Percentiles rank a stretch among this genome's conserved stretches.
phyloP scores from a whole-genome alignment of 2,113 vertebrate genomes.

The Chaetodon trifascialis region DNA sequence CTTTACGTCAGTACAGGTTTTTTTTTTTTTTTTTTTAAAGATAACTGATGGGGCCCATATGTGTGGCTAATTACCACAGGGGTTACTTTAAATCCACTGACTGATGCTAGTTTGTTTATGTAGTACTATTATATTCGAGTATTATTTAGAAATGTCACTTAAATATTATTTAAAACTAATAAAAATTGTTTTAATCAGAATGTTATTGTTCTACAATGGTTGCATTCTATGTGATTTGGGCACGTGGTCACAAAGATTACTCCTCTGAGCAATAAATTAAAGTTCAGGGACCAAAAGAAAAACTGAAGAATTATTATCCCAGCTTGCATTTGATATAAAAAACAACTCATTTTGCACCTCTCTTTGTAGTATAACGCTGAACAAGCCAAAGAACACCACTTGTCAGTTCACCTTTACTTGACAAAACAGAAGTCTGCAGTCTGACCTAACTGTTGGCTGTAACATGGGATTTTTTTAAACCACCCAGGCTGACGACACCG shows the following conservation, averaged over 20 bases:
- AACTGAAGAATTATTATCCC: not conserved
- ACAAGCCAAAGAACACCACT: not conserved
- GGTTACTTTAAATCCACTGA: constrained; percentile 6
- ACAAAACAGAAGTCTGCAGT: constrained; percentile 25
- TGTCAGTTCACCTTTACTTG: constrained; percentile 20
- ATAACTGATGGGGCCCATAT: constrained; percentile 9
- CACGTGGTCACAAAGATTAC: too few relatives aligned
- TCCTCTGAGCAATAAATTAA: too few relatives aligned
- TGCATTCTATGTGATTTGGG: not conserved
- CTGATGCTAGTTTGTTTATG: not conserved
- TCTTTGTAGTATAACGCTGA: not conserved
- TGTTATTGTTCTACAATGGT: not conserved
- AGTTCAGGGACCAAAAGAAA: not conserved
- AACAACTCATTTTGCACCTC: not conserved
- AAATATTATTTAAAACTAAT: not conserved
- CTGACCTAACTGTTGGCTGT: constrained; percentile 31
- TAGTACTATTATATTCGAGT: not conserved
- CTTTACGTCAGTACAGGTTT: constrained; percentile 25
- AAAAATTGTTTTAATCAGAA: not conserved
- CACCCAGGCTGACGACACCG: constrained; percentile 60
- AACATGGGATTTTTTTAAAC: constrained; percentile 30
- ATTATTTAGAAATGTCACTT: not conserved
- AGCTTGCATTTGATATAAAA: not conserved
- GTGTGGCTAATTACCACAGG: constrained; percentile 33
- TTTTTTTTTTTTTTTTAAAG: not conserved